phyloP scores from a whole-genome alignment of 2,888 invertebrate species.

The Sympetrum striolatum region DNA sequence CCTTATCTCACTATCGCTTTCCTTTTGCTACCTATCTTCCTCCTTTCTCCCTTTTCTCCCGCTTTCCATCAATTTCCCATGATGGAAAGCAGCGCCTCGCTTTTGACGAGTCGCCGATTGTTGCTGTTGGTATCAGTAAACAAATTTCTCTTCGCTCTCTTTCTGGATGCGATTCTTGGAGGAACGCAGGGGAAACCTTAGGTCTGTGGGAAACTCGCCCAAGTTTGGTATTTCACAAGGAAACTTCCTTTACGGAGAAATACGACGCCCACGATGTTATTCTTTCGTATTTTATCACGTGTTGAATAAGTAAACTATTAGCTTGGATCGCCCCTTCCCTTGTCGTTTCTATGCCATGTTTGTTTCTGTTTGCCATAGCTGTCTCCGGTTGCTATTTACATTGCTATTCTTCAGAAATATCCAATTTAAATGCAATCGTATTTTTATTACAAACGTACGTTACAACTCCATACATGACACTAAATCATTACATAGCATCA shows the following conservation, averaged over 20 bases:
- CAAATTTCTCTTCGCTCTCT: not conserved
- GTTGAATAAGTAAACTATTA: no score
- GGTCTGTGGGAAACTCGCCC: not conserved
- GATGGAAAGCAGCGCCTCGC: constrained; percentile 18
- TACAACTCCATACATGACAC: no score
- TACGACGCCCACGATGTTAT: not conserved
- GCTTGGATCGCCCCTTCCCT: no score
- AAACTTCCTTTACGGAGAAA: not conserved
- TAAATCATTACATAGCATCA: no score
- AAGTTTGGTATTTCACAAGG: not conserved
- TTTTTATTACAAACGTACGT: no score
- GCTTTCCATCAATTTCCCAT: not conserved
- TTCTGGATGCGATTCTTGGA: not conserved
- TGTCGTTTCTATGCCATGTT: no score
- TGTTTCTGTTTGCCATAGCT: no score
- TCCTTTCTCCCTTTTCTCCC: constrained; percentile 46
- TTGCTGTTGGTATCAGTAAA: not conserved
- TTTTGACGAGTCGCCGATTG: not conserved
- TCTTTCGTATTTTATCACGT: no score
- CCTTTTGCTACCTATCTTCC: constrained; percentile 13
- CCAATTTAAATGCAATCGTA: no score
- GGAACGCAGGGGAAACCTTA: no score
- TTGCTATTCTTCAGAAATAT: no score
- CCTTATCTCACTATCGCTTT: constrained; percentile 28
- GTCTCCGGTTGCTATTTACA: no score